Base-by-base conservation (phyloP, 2,888 invertebrate genomes). In the Tetheella fluctuosa region DNA sequence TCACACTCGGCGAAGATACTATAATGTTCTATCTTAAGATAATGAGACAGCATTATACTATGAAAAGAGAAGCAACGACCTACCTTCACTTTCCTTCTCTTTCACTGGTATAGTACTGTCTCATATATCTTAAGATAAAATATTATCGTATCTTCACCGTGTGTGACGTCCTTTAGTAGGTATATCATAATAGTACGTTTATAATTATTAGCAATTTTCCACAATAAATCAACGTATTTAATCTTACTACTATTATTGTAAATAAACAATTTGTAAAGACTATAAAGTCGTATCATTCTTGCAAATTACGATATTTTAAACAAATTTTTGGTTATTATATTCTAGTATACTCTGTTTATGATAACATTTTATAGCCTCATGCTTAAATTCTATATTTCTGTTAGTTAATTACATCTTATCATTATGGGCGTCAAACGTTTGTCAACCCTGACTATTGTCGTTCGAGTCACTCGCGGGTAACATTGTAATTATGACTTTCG, bases 361-460 rank as follows among this genome's bases (percentile, higher is more conserved):
- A 60, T 71, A 63, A 70, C 57, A 67, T 59, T 63, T 60, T 70
- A 64, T 74, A 73, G 74, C 74, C 73, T 73, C 73, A 68, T 67
- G 52, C 60, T 54, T 63, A 57, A 57, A 57, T 52, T 60, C 59
- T 63, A 63, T 23, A 34, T 34, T 13, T 42, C 34, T 55, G 39
- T 30, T 48, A 48, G 48, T 20, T 48, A 20, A 20, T 48, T 48
- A 17, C 7, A 48, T 20, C n/a, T 54, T 30, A 30, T 54, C 10
- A 54, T 54, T 20, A 28, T 17, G 30, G 54, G 30, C 54, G 15
- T 54, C n/a, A 17, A 30, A 54, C n/a, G 17, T 15, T n/a, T 20
- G 54, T 28, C 30, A 28, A 30, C 28, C 28, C 30, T 28, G 17
- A 54, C 17, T 28, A 28, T 28, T 54, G 30, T 54, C 13, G 20